Evolutionary conservation across 2,888 invertebrate species (phyloP), one percentile per base, ranked within the genome.

Genomic region (Argynnis bischoffii): DNA sequence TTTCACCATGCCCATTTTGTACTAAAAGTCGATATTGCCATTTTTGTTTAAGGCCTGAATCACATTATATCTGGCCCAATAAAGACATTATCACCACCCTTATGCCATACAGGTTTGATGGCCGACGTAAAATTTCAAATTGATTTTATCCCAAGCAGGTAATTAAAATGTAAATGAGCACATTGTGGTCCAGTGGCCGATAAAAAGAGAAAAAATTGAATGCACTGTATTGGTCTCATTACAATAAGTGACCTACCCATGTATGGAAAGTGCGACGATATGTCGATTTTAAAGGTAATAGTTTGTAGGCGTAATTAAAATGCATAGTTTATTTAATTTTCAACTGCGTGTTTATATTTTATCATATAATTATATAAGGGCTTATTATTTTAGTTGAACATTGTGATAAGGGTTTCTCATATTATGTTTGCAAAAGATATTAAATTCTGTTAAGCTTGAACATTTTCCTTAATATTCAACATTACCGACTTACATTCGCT

Each of bases 161-260:
- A 86, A 88, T 89, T 89, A 89, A 89, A 84, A 89, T 89, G 88
- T 78, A 84, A 89, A 89, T 87, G 75, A 85, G 82, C 70, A 72
- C 79, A 80, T 83, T 82, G 79, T 80, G 74, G 72, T 67, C 69
- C 77, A 70, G 72, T 68, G 71, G 74, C 75, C 70, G 74, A 72
- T 75, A 74, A 78, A 75, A 73, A 70, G 55, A 59, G 14, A 74
- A 75, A 77, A 78, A 75, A 75, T 75, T 63, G 60, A 69, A 71
- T 64, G 59, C 64, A 73, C 74, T 72, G 72, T 75, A 75, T 70
- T 69, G 73, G 63, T 68, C 72, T 71, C 67, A 73, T 71, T 72
- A 69, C 66, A 72, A 75, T 72, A 64, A 71, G 57, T 54, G 54
- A 56, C 67, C 57, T 55, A 61, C 55, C 51, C 70, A 66, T 55